Evolutionary conservation across 2,888 invertebrate genomes (phyloP).

Genomic region (Drosophila prolongata): DNA sequence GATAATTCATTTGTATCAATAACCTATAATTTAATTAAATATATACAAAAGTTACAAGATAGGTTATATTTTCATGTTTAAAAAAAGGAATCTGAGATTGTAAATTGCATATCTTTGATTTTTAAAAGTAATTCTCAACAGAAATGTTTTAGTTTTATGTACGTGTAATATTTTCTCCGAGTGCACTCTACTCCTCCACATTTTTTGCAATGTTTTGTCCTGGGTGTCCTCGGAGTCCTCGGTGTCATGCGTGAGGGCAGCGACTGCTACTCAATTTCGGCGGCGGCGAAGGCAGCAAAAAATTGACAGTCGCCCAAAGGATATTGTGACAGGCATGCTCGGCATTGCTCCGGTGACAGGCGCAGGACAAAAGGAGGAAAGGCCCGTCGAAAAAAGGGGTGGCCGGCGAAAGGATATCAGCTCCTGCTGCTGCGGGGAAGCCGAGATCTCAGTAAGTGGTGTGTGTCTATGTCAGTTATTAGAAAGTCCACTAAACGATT

Average conservation of each 20-base stretch:
- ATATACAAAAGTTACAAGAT: too few species aligned
- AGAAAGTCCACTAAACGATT: conserved; percentile 77
- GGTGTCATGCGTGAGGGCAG: conserved; percentile 70
- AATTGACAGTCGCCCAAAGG: conserved; percentile 76
- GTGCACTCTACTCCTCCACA: conserved; percentile 22
- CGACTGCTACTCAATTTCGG: conserved; percentile 62
- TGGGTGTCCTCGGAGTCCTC: conserved; percentile 26
- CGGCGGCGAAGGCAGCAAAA: conserved; percentile 39
- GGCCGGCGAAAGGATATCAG: conserved; percentile 45
- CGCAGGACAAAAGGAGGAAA: conserved; percentile 62
- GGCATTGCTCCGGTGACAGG: conserved; percentile 59
- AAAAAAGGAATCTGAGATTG: too few species aligned
- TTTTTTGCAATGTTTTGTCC: conserved; percentile 37
- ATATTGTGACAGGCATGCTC: conserved; percentile 77
- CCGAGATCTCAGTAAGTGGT: not conserved
- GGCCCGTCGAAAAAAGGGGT: conserved; percentile 62
- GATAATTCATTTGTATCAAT: too few species aligned
- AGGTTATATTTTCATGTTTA: too few species aligned
- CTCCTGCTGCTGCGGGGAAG: conserved; percentile 14
- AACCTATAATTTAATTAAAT: too few species aligned
- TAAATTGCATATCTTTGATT: too few species aligned
- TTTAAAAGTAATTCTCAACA: too few species aligned
- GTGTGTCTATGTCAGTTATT: conserved; percentile 55
- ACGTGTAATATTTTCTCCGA: conserved; percentile 11
- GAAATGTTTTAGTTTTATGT: not conserved